These are phyloP conservation scores for Malurus elegans DNA, from an alignment of 2,113 vertebrate genomes.

Conservation along the genomic window DNA sequence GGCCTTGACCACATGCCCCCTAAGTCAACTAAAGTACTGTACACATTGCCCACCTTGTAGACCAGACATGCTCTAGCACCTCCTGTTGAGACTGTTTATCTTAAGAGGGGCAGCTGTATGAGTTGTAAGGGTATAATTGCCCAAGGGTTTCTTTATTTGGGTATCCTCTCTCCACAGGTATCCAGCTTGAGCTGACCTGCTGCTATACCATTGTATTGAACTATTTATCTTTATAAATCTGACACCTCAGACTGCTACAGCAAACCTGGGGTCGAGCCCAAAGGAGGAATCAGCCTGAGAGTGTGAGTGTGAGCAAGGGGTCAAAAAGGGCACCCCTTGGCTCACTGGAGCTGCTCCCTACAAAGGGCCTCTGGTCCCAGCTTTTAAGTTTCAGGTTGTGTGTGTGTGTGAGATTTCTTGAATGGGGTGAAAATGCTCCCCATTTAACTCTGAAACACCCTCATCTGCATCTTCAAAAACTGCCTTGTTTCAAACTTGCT, in stretches of 20 bases:
- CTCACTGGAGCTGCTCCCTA: not conserved
- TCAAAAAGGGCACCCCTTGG: not conserved
- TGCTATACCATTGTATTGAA: not conserved
- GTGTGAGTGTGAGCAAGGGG: not conserved
- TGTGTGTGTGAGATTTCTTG: not conserved
- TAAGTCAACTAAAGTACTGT: rapidly evolving
- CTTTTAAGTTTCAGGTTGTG: not conserved
- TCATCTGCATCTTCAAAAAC: not conserved
- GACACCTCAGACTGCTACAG: not conserved
- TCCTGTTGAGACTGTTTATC: not conserved
- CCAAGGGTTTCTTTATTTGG: not conserved
- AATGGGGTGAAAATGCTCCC: not conserved
- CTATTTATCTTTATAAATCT: not conserved
- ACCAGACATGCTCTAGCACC: not conserved
- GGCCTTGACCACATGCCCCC: not conserved
- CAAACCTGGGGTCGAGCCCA: not conserved
- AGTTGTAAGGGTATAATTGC: not conserved
- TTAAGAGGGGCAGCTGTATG: not conserved
- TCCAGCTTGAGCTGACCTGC: not conserved
- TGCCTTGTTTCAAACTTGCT: not conserved
- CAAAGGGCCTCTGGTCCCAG: not conserved
- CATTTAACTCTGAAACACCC: not conserved
- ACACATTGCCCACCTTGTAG: not conserved
- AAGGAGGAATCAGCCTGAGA: not conserved
- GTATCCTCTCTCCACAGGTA: not conserved